phyloP scores from a whole-genome alignment of 2,888 invertebrate species.

The Calameuta pallipes region DNA sequence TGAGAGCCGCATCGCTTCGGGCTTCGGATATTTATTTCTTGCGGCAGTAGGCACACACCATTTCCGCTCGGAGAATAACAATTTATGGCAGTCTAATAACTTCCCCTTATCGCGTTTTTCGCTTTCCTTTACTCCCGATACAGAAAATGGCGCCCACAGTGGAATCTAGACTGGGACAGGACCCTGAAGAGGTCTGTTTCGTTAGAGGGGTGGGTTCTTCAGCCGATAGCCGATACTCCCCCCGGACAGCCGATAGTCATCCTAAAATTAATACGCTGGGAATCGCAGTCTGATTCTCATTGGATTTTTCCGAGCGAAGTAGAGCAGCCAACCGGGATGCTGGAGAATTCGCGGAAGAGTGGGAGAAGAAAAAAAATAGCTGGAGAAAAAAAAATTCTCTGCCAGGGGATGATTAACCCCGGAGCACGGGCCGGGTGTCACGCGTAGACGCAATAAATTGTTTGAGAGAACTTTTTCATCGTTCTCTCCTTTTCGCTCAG shows the following conservation, averaged over 20 bases:
- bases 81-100: slow-evolving; percentile 40
- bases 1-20: slow-evolving; percentile 6
- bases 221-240: too few relatives aligned
- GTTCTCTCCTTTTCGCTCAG: background rate
- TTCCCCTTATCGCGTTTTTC: slow-evolving; percentile 32
- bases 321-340: slow-evolving; percentile 20
- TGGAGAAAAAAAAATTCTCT: background rate
- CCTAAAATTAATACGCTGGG: too few relatives aligned
- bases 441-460: slow-evolving; percentile 45
- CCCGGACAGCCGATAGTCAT: too few relatives aligned
- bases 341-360: slow-evolving; percentile 23
- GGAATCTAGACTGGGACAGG: too few relatives aligned
- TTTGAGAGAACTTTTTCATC: slow-evolving; percentile 14
- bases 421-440: slow-evolving; percentile 27
- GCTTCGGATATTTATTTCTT: slow-evolving; percentile 34
- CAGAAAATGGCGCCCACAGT: too few relatives aligned
- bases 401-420: too few relatives aligned
- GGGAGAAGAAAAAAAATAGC: slow-evolving; percentile 35
- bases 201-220: too few relatives aligned
- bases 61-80: slow-evolving; percentile 35
- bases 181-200: too few relatives aligned
- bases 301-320: background rate
- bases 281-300: too few relatives aligned
- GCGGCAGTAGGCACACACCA: slow-evolving; percentile 25
- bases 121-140: slow-evolving; percentile 19